phyloP scores from a whole-genome alignment of 2,113 vertebrate species.

The Prietella phreatophila region DNA sequence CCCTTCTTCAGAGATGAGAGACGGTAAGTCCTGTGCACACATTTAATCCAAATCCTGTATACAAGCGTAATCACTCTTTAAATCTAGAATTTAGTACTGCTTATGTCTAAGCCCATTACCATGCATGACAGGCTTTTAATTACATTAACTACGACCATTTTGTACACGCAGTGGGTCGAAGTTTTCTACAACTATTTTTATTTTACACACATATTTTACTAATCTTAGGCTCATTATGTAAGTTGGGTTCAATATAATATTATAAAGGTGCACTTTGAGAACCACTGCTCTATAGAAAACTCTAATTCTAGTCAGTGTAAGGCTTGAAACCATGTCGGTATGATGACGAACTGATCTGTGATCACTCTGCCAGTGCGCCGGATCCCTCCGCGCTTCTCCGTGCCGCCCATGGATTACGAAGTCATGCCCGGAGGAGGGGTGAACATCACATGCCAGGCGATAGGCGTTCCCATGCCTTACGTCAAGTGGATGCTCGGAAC shows the following conservation, averaged over 20 bases:
- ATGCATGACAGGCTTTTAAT: background rate
- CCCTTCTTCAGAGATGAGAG: slow-evolving; percentile 93
- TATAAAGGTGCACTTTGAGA: background rate
- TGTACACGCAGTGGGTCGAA: background rate
- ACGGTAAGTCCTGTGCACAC: slow-evolving; percentile 86
- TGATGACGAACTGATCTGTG: slow-evolving; percentile 11
- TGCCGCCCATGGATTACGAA: slow-evolving; percentile 95
- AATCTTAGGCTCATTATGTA: background rate
- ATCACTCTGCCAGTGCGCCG: slow-evolving; percentile 82
- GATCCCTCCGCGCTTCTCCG: slow-evolving; percentile 95
- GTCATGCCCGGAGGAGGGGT: slow-evolving; percentile 98
- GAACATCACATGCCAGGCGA: slow-evolving; percentile 97
- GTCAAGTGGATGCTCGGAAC: slow-evolving; percentile 99
- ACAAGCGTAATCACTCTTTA: background rate
- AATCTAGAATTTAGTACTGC: background rate
- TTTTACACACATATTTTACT: background rate
- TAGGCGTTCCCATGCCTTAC: slow-evolving; percentile 98
- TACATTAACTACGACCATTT: background rate
- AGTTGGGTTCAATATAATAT: background rate
- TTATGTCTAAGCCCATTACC: background rate
- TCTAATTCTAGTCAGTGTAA: background rate
- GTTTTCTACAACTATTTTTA: background rate
- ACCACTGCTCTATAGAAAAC: background rate
- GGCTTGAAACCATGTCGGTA: background rate
- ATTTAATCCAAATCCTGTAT: background rate